phyloP scores from a whole-genome alignment of 2,797 vertebrate species.

The Halcyon chelicuti region DNA sequence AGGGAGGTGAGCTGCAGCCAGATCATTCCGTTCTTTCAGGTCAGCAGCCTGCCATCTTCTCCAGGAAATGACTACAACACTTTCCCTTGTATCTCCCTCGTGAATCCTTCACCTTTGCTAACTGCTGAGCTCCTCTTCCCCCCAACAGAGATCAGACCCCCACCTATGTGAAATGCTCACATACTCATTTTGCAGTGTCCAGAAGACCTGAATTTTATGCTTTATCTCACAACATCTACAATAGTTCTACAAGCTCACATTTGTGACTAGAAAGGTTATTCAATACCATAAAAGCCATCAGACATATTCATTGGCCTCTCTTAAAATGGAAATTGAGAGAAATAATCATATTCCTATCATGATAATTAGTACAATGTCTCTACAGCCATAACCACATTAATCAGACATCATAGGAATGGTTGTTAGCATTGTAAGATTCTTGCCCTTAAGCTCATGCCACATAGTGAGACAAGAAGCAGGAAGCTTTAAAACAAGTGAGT shows the following conservation, averaged over 20 bases:
- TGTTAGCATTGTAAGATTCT: background rate
- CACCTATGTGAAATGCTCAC: background rate
- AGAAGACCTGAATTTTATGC: background rate
- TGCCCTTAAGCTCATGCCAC: background rate
- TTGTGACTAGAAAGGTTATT: background rate
- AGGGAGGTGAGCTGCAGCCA: background rate
- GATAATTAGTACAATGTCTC: constrained; percentile 12
- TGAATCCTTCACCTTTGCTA: background rate
- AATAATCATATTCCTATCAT: background rate
- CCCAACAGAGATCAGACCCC: background rate
- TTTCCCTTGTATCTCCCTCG: background rate
- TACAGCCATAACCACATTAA: constrained; percentile 19
- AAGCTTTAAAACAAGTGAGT: constrained; percentile 4
- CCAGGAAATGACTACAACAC: background rate
- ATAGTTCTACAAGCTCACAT: background rate
- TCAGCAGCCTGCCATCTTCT: background rate
- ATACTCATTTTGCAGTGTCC: background rate
- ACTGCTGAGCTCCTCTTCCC: background rate
- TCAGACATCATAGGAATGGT: background rate
- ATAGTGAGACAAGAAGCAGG: background rate
- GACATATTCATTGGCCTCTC: background rate
- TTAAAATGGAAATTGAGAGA: constrained; percentile 37
- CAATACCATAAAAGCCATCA: background rate
- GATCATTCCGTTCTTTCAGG: background rate
- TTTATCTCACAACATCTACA: background rate